Base-by-base conservation (phyloP, 2,113 vertebrate species). In the Myxocyprinus asiaticus region DNA sequence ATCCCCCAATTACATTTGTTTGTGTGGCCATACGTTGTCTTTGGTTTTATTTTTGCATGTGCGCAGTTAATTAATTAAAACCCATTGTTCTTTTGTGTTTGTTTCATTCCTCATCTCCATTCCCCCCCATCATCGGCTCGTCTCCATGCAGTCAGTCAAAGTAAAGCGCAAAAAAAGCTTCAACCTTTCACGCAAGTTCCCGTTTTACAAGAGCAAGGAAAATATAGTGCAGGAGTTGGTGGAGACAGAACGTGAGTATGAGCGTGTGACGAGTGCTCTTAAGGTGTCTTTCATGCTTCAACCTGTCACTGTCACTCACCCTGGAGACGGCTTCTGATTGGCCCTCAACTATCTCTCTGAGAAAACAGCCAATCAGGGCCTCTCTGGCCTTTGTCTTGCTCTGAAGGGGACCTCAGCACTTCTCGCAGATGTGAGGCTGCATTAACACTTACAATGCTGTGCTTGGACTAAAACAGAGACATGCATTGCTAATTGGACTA, bases 91-190 rank as follows among this genome's bases (percentile, higher is more conserved):
- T 91, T 90, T 88, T 86, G 22, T 86, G 74, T 87, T 82, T 82
- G 69, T 83, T 85, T 76, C 91, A 85, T 88, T 91, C 90, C 90
- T 91, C 92, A 87, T 82, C 83, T 64, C 79, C 59, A 82, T 79
- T n/a, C n/a, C 85, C 88, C 88, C 90, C 77, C 45, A 65, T 84
- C 86, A 83, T 91, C 85, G 86, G 85, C 83, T 81, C 95, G 93
- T 92, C 91, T 91, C 88, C 94, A 89, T 89, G 92, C 95, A 98
- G 97, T 96, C 90, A 92, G 94, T 97, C 95, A 99, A 98, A 98
- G 96, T 97, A 94, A 99, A 98, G 96, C 98, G 95, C 96, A 99
- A 98, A 99, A 99, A 99, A 98, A 99, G 98, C 96, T 99, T 99
- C 89, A 97, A 96, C 93, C 96, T 99, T 89, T 99, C 98, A 83